These are phyloP conservation scores for Caenorhabditis sp. DNA, from an alignment of 2,888 invertebrate species.

Conservation along the genomic window DNA sequence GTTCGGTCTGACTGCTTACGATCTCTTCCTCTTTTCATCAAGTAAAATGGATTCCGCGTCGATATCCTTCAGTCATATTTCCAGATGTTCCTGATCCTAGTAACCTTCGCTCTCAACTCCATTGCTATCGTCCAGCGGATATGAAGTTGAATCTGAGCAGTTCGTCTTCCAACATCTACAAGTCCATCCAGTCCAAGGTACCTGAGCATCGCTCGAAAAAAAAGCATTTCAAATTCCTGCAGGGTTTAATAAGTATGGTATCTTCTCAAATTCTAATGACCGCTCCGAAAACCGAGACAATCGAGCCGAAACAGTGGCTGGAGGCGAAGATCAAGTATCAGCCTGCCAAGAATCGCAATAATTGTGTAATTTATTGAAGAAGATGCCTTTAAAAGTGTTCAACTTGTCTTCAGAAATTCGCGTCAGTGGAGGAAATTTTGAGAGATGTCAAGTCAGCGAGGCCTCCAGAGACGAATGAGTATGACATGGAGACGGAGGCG, in stretches of 20 bases:
- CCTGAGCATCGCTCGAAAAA: not conserved
- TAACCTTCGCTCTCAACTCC: constrained; percentile 27
- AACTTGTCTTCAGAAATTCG: constrained; percentile 67
- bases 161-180: constrained; percentile 43
- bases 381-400: not conserved
- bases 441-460: constrained; percentile 40
- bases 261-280: constrained; percentile 26
- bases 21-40: constrained; percentile 51
- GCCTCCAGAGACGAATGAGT: constrained; percentile 57
- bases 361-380: no score
- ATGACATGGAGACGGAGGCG: constrained; percentile 67
- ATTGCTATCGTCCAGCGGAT: constrained; percentile 36
- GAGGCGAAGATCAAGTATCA: constrained; percentile 62
- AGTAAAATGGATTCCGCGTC: no score
- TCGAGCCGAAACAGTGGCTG: constrained; percentile 65
- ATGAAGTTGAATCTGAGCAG: constrained; percentile 42
- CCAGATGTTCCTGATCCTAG: constrained; percentile 13
- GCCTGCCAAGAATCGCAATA: constrained; percentile 63
- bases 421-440: constrained; percentile 66
- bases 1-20: constrained; percentile 58
- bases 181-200: constrained; percentile 30
- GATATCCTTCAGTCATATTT: no score
- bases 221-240: no score
- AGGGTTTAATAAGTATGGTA: constrained; percentile 40
- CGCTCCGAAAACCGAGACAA: constrained; percentile 12